A percentile compares a stretch with the other conserved stretches of the same genome.
Evolutionary conservation across 2,888 invertebrate genomes (phyloP).

Genomic region (Drosophila kuntzei): DNA sequence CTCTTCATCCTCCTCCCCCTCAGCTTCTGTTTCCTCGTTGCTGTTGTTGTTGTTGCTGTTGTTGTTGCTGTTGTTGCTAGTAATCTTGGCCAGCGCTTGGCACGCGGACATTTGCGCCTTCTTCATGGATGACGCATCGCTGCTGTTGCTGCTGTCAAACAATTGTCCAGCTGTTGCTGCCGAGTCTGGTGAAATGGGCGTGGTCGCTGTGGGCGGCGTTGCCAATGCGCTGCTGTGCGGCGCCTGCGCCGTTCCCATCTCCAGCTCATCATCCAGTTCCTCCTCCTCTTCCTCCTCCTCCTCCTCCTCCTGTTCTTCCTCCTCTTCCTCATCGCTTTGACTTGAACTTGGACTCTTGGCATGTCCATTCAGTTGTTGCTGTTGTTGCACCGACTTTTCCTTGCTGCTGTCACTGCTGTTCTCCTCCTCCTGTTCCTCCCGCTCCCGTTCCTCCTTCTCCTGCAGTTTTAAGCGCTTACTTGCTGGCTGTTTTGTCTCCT

Average conservation of each 20-base stretch:
- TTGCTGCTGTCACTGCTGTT: constrained; percentile 16
- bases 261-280: constrained; percentile 35
- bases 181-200: constrained; percentile 82
- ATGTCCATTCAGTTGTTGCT: constrained; percentile 24
- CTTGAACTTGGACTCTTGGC: constrained; percentile 47
- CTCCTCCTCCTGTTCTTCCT: constrained; percentile 41
- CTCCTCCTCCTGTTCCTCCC: constrained; percentile 15
- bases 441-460: constrained; percentile 1
- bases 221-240: constrained; percentile 73
- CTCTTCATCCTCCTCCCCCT: constrained; percentile 31
- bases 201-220: constrained; percentile 78
- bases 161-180: constrained; percentile 82
- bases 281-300: constrained; percentile 27
- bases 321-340: constrained; percentile 46
- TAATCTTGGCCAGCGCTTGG: constrained; percentile 79
- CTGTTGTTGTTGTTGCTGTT: constrained; percentile 24
- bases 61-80: constrained; percentile 37
- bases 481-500: constrained; percentile 20
- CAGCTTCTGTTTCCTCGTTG: constrained; percentile 17
- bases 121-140: constrained; percentile 81
- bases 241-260: constrained; percentile 57
- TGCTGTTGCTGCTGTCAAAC: constrained; percentile 84
- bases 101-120: constrained; percentile 82
- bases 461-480: constrained; percentile 44
- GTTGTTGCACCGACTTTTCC: constrained; percentile 5